A percentile compares a stretch with the other conserved stretches of the same genome.
Conservation (phyloP, 2,113 vertebrate species). For the Melanocharis versteri region DNA sequence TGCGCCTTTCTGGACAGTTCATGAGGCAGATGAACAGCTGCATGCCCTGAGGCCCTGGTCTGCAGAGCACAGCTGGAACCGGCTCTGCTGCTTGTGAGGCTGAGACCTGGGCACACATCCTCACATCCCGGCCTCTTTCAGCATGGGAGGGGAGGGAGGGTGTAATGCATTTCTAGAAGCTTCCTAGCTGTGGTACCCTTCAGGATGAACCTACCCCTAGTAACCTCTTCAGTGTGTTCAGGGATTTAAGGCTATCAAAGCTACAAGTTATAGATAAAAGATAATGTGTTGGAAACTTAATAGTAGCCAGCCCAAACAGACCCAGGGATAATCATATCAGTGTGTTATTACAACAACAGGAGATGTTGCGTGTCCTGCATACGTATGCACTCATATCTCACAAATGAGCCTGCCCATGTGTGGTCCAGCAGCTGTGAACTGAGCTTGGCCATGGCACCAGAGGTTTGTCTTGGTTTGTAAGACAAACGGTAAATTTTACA, state of each 20-base stretch:
- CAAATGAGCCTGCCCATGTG: accelerated
- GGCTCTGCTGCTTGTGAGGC: neutral
- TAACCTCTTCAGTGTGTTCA: neutral
- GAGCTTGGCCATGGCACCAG: neutral
- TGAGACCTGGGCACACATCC: neutral
- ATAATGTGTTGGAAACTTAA: neutral
- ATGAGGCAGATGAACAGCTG: accelerated
- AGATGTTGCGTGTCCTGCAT: neutral
- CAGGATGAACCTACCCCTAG: neutral
- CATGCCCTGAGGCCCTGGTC: neutral
- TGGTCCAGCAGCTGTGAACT: neutral
- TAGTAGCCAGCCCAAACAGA: neutral
- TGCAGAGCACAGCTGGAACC: neutral
- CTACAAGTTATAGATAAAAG: neutral
- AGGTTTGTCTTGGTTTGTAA: neutral
- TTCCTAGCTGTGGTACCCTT: neutral
- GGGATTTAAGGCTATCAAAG: neutral
- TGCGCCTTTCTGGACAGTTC: neutral
- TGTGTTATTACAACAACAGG: neutral
- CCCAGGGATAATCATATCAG: neutral
- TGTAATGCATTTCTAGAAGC: neutral
- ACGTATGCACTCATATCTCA: neutral
- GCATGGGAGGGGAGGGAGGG: neutral
- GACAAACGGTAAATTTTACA: neutral
- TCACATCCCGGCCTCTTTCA: accelerated